A percentile compares a stretch with the other conserved stretches of the same genome.
These are phyloP conservation scores for Thinocorus orbignyianus DNA, from an alignment of 2,113 vertebrate genomes.

Conservation along the genomic window DNA sequence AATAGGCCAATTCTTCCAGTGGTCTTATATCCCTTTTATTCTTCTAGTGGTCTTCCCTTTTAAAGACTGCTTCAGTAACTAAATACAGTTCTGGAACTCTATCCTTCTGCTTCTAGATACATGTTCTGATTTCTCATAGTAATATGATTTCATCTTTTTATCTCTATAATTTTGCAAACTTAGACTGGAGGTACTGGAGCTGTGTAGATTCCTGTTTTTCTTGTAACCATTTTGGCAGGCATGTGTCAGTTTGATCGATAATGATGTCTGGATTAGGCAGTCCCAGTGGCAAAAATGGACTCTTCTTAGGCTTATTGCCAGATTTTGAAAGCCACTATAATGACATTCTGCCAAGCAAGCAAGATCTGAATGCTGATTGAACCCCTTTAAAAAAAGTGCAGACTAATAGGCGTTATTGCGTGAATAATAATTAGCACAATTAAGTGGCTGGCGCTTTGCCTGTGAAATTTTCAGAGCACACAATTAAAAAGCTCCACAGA, in stretches of 20 bases:
- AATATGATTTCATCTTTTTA: slow-evolving; percentile 22
- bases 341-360: slow-evolving; percentile 78
- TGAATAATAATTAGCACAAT: slow-evolving; percentile 82
- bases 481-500: slow-evolving; percentile 59
- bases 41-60: neutral
- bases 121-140: neutral
- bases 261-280: slow-evolving; percentile 72
- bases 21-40: neutral
- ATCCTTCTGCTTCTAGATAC: neutral
- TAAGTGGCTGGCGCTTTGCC: slow-evolving; percentile 62
- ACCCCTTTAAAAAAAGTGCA: slow-evolving; percentile 71
- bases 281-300: slow-evolving; percentile 68
- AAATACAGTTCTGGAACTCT: neutral
- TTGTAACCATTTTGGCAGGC: slow-evolving; percentile 66
- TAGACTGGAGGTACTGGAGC: neutral
- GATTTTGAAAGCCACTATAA: slow-evolving; percentile 73
- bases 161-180: neutral
- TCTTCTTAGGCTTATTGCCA: slow-evolving; percentile 72
- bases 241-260: slow-evolving; percentile 69
- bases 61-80: neutral
- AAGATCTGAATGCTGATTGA: slow-evolving; percentile 76
- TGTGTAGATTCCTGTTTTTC: slow-evolving; percentile 24
- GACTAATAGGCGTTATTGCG: slow-evolving; percentile 77
- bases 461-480: slow-evolving; percentile 67
- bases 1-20: neutral